These are phyloP conservation scores for Petrocephalus zakoni DNA, from an alignment of 2,113 vertebrate genomes.

Conservation along the genomic window DNA sequence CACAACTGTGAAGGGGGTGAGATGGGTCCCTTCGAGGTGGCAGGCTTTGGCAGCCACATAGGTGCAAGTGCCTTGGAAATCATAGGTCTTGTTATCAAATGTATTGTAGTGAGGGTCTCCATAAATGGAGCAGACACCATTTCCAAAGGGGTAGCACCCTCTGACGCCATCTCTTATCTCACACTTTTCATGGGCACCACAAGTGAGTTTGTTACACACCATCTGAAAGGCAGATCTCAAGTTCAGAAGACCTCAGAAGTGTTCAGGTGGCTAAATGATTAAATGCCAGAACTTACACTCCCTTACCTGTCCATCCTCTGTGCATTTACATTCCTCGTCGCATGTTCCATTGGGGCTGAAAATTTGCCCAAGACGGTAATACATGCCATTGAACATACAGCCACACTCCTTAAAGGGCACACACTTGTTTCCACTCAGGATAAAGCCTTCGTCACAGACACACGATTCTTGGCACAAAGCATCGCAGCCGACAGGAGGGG, in stretches of 20 bases:
- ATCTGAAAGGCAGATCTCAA: constrained; percentile 23
- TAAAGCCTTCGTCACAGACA: constrained; percentile 54
- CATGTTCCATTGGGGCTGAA: constrained; percentile 57
- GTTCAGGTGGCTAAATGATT: neutral
- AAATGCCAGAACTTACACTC: neutral
- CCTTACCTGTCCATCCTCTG: constrained; percentile 38
- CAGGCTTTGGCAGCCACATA: constrained; percentile 38
- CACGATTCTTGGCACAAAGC: constrained; percentile 56
- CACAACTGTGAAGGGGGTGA: constrained; percentile 37
- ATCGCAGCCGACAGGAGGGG: constrained; percentile 41
- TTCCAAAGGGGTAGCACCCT: constrained; percentile 24
- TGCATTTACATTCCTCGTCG: constrained; percentile 60
- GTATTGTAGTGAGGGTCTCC: constrained; percentile 50
- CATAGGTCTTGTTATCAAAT: constrained; percentile 46
- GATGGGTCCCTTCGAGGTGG: constrained; percentile 5
- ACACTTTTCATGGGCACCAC: constrained; percentile 34
- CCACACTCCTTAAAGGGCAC: constrained; percentile 52
- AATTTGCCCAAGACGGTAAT: constrained; percentile 45
- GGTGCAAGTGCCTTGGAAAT: constrained; percentile 51
- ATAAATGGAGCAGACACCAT: constrained; percentile 31
- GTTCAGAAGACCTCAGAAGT: neutral
- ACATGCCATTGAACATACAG: constrained; percentile 44
- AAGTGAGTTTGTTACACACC: constrained; percentile 27
- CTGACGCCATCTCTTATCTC: constrained; percentile 29
- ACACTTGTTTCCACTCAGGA: constrained; percentile 54